These are phyloP conservation scores for Papilio helenus DNA, from an alignment of 1,140 invertebrate genomes.

Conservation along the genomic window DNA sequence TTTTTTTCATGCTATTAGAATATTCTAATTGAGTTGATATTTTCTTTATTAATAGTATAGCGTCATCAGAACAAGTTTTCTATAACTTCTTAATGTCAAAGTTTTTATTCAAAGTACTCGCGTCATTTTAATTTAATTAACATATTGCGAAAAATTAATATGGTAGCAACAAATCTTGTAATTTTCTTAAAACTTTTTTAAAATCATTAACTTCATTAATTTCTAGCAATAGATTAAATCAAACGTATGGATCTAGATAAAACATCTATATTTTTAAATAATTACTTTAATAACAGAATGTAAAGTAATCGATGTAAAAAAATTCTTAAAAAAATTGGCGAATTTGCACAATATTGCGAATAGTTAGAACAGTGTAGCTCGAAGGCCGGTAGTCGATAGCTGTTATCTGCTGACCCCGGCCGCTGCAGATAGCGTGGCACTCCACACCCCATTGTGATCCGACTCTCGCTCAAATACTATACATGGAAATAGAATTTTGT, in stretches of 20 bases:
- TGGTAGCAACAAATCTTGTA: background rate
- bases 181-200: no score
- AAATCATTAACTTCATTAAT: no score
- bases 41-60: background rate
- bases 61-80: slow-evolving; percentile 27
- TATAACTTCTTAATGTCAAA: slow-evolving; percentile 2
- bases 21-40: background rate
- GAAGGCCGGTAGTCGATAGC: slow-evolving; percentile 16
- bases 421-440: background rate
- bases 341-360: slow-evolving; percentile 2
- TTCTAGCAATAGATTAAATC: no score
- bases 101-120: background rate
- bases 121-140: background rate
- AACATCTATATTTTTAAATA: no score
- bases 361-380: background rate
- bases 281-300: no score
- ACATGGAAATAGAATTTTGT: background rate
- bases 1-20: no score
- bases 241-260: no score
- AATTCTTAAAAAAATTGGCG: background rate
- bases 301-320: background rate
- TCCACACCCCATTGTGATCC: background rate
- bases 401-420: background rate
- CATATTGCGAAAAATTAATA: background rate
- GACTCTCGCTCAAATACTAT: background rate